Base-by-base conservation (phyloP, 2,888 invertebrate genomes). In the Drosophila paranaensis region DNA sequence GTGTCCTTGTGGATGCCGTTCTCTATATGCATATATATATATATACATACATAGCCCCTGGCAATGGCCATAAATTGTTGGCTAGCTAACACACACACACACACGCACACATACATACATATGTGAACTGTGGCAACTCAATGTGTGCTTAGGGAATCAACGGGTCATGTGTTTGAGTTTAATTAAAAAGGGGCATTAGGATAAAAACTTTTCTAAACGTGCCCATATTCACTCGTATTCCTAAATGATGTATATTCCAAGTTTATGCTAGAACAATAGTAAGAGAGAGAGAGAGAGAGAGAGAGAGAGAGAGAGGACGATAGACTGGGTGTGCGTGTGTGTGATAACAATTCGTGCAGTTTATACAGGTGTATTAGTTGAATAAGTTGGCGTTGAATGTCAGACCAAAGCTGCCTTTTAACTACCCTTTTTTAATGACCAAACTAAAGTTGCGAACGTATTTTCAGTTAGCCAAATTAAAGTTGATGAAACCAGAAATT, bases 131-230 rank as follows among this genome's bases (percentile, higher is more conserved):
- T 75, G 79, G 69, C 82, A 81, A 82, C 74, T 88, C 74, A 81
- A 86, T 86, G 89, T 89, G 79, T 88, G 85, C 75, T 86, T 77
- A 74, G 86, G 90, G 86, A 84, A 82, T 79, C 89, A 72, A 76
- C 73, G 79, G 88, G 74, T 70, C 68, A 69, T 82, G 84, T 86
- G 90, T 90, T 86, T 81, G 77, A 79, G 89, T 86, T 86, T 86
- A 86, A 86, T 86, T 86, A 86, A 86, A 86, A 89, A 77, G 82
- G 89, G 83, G 71, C 87, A 90, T 86, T 89, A 86, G 74, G 65
- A 71, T 71, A 75, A 66, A 71, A 64, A 70, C 58, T 73, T 84
- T 35, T 53, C 39, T 40, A 45, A 53, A 63, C 56, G 62, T 72
- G 62, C 57, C 42, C 65, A 69, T 63, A 53, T 62, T 45, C 70